Conservation (phyloP, 2,888 invertebrate genomes). For the Lymantria monacha region DNA sequence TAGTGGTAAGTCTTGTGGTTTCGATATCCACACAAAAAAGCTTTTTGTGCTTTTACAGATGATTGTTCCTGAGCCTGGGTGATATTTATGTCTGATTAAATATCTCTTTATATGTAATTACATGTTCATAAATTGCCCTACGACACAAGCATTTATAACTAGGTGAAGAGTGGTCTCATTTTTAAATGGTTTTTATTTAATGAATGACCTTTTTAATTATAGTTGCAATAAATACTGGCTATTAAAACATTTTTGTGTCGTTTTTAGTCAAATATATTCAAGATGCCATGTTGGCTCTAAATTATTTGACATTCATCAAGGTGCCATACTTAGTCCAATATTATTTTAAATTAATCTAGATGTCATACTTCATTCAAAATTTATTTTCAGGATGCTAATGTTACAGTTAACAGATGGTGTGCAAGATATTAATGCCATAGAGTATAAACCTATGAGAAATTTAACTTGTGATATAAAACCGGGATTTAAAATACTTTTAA, state of each 20-base stretch:
- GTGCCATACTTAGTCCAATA: no score
- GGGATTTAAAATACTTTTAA: conserved; percentile 84
- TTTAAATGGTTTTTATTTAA: not conserved
- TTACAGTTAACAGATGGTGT: conserved; percentile 88
- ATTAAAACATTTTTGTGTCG: not conserved
- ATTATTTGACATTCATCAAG: no score
- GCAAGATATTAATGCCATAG: conserved; percentile 86
- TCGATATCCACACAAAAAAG: not conserved
- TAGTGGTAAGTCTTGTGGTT: no score
- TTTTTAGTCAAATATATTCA: not conserved
- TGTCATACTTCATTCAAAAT: not conserved
- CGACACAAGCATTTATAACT: not conserved
- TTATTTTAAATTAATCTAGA: not conserved
- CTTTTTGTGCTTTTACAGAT: not conserved
- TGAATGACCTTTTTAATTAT: no score
- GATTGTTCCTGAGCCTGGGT: not conserved
- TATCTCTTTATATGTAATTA: no score
- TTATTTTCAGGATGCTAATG: conserved; percentile 84
- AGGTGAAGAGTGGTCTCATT: not conserved
- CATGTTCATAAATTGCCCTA: not conserved
- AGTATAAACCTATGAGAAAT: conserved; percentile 84
- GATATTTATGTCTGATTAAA: not conserved
- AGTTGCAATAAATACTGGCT: no score
- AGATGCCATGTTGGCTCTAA: not conserved
- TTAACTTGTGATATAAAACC: conserved; percentile 82